A percentile compares a stretch with the other conserved stretches of the same genome.
Evolutionary conservation across 1,140 invertebrate species (phyloP).

Genomic region (Harpegnathos saltator): DNA sequence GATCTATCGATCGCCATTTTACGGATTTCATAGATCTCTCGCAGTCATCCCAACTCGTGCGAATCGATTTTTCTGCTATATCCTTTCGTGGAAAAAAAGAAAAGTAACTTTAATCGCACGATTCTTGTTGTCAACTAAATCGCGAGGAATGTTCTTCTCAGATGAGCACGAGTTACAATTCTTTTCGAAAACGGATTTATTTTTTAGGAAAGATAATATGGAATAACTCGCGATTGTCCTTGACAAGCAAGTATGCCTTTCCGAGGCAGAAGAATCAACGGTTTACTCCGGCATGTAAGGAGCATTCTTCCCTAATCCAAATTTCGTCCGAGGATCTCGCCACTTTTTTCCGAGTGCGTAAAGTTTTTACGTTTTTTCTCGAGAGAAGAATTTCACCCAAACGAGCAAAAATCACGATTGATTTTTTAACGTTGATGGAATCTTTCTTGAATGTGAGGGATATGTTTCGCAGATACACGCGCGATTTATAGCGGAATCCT

Average conservation of each 20-base stretch:
- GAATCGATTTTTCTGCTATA: background rate
- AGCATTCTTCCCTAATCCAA: background rate
- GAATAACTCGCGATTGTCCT: background rate
- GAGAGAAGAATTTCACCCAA: background rate
- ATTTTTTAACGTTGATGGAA: background rate
- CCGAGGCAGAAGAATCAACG: background rate
- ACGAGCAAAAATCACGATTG: background rate
- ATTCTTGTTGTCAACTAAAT: too few relatives aligned
- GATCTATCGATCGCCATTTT: background rate
- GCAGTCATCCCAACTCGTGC: background rate
- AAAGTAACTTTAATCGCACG: background rate
- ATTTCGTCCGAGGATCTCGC: background rate
- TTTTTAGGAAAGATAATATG: background rate
- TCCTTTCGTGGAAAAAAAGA: background rate
- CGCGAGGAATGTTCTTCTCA: background rate
- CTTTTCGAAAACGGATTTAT: background rate
- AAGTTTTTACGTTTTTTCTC: background rate
- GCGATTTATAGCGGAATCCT: background rate
- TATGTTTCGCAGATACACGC: background rate
- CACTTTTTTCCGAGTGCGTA: background rate
- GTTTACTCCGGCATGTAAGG: background rate
- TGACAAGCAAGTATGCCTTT: background rate
- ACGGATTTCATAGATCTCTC: background rate
- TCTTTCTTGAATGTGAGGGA: background rate
- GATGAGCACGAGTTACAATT: background rate